Evolutionary conservation across 2,888 invertebrate genomes (phyloP), one percentile per base, ranked within the genome.

Genomic region (Catocala fraxini): DNA sequence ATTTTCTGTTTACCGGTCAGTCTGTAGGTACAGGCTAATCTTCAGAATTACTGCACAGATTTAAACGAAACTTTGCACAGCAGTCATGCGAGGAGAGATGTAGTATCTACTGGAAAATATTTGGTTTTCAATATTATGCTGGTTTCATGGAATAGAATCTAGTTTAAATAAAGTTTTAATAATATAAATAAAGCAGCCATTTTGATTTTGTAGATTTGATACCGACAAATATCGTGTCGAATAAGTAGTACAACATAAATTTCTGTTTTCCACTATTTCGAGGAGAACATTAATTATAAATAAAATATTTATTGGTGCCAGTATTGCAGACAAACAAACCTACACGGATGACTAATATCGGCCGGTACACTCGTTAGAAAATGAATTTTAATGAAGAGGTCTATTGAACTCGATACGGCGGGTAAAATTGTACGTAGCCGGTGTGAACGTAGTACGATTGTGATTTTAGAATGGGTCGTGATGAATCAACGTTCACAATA

Each of bases 311-410:
- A 67, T 64, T 56, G 60, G 61, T 63, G 52, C 45, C 63, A 59
- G 47, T 66, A 59, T 75, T 69, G 59, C 59, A 59, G 66, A 67
- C 69, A 71, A 65, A 72, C 70, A 77, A 78, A 73, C 71, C 75
- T 73, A 81, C 75, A 73, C 66, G 63, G 60, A 79, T 83, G 83
- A 85, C 68, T 84, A 82, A 84, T 82, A 71, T 73, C 55, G 54
- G 52, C 57, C 60, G 64, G 73, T 80, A 70, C 72, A 80, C 72
- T 80, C 73, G 81, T 80, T 80, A 78, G 77, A 71, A 67, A 84
- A 79, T 77, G 73, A 80, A 82, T 79, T 79, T 77, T 73, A 73
- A 70, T 71, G 65, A 58, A 70, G 65, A 68, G 71, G 84, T 80
- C 71, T 80, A 80, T 81, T 86, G 75, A 75, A 71, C 75, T 69